Base-by-base conservation (phyloP, 2,888 invertebrate genomes). In the Buathra laborator region DNA sequence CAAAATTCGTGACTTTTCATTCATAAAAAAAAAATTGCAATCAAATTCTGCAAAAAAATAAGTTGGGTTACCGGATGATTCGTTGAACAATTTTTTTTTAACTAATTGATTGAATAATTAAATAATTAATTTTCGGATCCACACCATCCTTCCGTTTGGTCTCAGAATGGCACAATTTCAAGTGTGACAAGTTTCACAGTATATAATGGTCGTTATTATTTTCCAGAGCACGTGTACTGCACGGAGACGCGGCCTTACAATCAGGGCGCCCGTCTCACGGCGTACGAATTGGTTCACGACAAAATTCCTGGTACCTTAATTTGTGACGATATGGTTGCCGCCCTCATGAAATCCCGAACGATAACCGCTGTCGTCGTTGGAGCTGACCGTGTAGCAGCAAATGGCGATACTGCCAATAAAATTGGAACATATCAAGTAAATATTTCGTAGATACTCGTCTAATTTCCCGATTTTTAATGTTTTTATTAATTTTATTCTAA, bases 331-430 rank as follows among this genome's bases (percentile, higher is more conserved):
- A 99, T 99, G 97, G 99, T 98, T 2, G 98, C 98, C 4, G 97
- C 98, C 19, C 95, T 99, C 67, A 97, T 99, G 97, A 96, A 97
- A 88, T 95, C 96, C 14, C 96, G 97, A 91, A 96, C 96, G 87
- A 97, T 99, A 83, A 96, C 96, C 48, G 99, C 98, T 0, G 98
- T 99, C 7, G 96, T 99, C n/a, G 99, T 99, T 24, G 99, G 99
- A 19, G 99, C 99, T 68, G 99, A 99, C 94, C 96, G 99, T 93
- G 98, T 97, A 91, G 98, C 98, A 14, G 96, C 97, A 1, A 99
- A 99, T 94, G 99, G 99, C 0, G 99, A 99, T 94, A 99, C 99
- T 0, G 99, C 99, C 0, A 99, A 99, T 94, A 99, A 99, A 96
- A 99, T 99, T 92, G 99, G 99, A 90, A 98, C 98, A 14, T 98